A percentile compares a stretch with the other conserved stretches of the same genome.
These are phyloP conservation scores for Netelia virgata DNA, from an alignment of 2,888 invertebrate genomes.

Conservation along the genomic window DNA sequence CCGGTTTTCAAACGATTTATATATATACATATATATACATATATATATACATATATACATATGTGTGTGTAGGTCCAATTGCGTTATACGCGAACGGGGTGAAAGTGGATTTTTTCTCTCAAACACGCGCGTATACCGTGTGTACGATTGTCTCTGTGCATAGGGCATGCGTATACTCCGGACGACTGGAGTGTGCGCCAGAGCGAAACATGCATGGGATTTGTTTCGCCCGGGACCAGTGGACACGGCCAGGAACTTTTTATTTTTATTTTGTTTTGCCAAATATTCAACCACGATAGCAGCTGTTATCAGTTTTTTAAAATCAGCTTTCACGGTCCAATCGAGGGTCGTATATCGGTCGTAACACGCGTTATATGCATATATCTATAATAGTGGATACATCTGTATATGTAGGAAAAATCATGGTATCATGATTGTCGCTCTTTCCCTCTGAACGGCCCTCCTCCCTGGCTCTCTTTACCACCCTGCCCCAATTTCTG, in stretches of 20 bases:
- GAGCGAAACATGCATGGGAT: constrained; percentile 32
- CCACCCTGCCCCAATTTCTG: neutral
- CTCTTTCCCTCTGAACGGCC: neutral
- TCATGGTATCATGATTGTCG: neutral
- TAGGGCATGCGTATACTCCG: neutral
- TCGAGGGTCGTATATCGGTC: neutral
- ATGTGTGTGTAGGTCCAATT: neutral
- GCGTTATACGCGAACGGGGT: constrained; percentile 15
- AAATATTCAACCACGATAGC: constrained; percentile 48
- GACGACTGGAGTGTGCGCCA: constrained; percentile 4
- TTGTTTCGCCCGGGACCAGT: constrained; percentile 28
- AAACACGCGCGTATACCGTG: neutral
- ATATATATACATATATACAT: neutral
- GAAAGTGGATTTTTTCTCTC: constrained; percentile 31
- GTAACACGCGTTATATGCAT: neutral
- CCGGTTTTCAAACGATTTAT: constrained; percentile 66
- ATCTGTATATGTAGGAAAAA: constrained; percentile 7
- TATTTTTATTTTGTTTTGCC: constrained; percentile 43
- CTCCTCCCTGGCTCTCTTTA: neutral
- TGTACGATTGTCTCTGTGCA: neutral
- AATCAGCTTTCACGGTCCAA: constrained; percentile 47
- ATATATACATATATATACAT: constrained; percentile 4
- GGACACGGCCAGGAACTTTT: constrained; percentile 28
- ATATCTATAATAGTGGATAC: too few relatives aligned
- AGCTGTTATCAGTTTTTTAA: constrained; percentile 56